Conservation (phyloP, 2,113 vertebrate genomes). For the Daphoenositta chrysoptera region DNA sequence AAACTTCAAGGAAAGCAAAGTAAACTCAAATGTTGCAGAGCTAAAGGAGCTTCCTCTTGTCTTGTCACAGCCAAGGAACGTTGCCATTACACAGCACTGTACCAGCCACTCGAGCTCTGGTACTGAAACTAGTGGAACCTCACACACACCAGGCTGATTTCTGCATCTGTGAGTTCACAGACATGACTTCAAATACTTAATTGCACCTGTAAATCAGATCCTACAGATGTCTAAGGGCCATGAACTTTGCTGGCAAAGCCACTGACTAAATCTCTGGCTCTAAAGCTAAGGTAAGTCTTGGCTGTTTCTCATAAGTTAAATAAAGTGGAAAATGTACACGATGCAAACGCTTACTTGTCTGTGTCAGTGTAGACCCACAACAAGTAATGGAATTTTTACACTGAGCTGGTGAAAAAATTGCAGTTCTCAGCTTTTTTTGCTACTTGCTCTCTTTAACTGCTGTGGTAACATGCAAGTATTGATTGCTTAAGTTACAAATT, state of each 20-base stretch:
- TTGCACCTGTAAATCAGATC: neutral
- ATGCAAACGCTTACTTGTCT: neutral
- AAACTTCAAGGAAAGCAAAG: neutral
- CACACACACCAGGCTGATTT: neutral
- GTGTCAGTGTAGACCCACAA: neutral
- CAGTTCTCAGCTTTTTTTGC: neutral
- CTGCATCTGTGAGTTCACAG: neutral
- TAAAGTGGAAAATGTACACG: neutral
- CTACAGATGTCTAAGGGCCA: neutral
- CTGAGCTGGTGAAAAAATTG: neutral
- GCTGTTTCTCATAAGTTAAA: neutral
- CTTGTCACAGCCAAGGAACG: neutral
- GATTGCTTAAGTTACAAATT: neutral
- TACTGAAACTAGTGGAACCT: neutral
- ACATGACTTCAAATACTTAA: neutral
- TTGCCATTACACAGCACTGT: neutral
- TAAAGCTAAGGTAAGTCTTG: neutral
- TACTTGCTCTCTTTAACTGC: neutral
- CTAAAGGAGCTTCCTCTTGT: neutral
- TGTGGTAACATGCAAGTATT: neutral
- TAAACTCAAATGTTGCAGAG: neutral
- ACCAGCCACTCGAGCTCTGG: neutral
- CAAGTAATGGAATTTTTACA: neutral
- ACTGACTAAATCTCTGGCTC: neutral
- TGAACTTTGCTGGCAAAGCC: neutral